Conservation (phyloP, 2,797 vertebrate genomes). For the Trichosurus vulpecula region DNA sequence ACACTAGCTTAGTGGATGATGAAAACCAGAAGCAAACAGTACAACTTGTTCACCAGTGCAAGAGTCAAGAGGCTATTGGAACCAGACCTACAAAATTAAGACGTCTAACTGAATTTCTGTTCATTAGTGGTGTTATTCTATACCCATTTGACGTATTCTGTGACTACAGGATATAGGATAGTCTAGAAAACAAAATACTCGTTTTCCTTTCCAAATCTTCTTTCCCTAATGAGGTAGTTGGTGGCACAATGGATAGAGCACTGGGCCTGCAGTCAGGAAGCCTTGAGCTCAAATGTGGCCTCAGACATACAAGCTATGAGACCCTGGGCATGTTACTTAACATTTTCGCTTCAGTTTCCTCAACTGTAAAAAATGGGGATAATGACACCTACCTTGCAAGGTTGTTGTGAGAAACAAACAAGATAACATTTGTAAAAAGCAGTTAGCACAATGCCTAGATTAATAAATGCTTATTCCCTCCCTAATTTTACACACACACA, state of each 20-base stretch:
- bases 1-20: not conserved
- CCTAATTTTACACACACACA: not conserved
- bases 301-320: not conserved
- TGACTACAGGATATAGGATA: conserved; percentile 4
- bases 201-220: conserved; percentile 3
- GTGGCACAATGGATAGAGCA: not conserved
- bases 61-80: conserved; percentile 12
- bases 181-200: not conserved
- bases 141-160: conserved; percentile 13
- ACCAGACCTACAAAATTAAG: conserved; percentile 40
- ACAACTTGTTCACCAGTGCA: conserved; percentile 43
- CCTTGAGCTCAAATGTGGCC: not conserved
- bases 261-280: not conserved
- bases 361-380: not conserved
- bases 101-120: conserved; percentile 39
- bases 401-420: not conserved
- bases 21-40: conserved; percentile 40
- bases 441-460: not conserved
- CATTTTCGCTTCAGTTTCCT: not conserved
- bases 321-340: not conserved
- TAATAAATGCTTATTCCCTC: not conserved
- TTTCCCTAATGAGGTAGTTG: not conserved
- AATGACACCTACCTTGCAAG: not conserved
- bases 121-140: conserved; percentile 25
- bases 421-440: not conserved